Evolutionary conservation across 2,888 invertebrate genomes (phyloP), one percentile per base, ranked within the genome.

Genomic region (Unio delphinus): DNA sequence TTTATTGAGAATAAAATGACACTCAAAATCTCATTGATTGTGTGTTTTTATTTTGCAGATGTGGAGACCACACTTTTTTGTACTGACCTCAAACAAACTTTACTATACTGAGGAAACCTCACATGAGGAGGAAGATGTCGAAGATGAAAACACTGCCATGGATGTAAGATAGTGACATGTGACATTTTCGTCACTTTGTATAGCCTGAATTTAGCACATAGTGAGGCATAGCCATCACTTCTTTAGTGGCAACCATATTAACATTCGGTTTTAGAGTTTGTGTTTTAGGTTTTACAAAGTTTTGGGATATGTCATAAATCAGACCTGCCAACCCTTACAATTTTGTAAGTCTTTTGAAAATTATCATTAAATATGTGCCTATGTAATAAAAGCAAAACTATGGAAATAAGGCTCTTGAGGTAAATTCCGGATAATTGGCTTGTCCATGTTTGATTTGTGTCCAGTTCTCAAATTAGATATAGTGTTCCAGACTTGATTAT

Each of bases 1-100:
- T 45, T 45, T 45, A 11, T 45, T 15, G 20, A 59, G 18, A 58
- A 58, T n/a, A 58, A 58, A 58, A n/a, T 58, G 58, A 1, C 15
- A 2, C 20, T n/a, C 7, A 58, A 58, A 58, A 58, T 11, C 2
- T 45, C 45, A 45, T 45, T 65, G n/a, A 57, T 55, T 67, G 18
- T 30, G 11, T 57, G 17, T 26, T 60, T 54, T 60, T 23, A 55
- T 28, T 18, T 60, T 73, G 79, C 94, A 94, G 88, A 94, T 95
- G 74, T 98, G 98, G 97, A 94, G 95, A 87, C 95, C 96, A 0
- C 97, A 97, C 90, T 96, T 96, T 85, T 97, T 98, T 88, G 96
- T 97, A 23, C 91, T 98, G 56, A 97, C 96, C 0, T 94, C 95
- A 76, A 94, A 93, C 61, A 96, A 96, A 89, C 91, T 98, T 63